Conservation (phyloP, 2,888 invertebrate genomes). For the Lomographa bimaculata region DNA sequence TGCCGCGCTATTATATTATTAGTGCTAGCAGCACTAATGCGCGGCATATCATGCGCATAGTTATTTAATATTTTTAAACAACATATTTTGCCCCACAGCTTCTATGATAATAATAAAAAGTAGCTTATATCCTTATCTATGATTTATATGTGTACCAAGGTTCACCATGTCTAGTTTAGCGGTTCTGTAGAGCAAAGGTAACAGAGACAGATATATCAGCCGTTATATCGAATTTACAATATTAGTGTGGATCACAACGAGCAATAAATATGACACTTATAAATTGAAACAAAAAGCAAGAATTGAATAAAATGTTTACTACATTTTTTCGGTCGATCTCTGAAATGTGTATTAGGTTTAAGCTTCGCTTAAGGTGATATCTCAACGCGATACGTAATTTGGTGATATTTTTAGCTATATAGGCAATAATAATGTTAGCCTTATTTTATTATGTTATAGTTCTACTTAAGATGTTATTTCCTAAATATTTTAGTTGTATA, state of each 20-base stretch:
- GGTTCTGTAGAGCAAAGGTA: too few species aligned
- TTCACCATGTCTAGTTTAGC: too few species aligned
- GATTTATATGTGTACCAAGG: too few species aligned
- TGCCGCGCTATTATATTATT: too few species aligned
- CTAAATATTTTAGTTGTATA: constrained; percentile 62
- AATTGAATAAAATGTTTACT: constrained; percentile 50
- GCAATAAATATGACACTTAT: constrained; percentile 31
- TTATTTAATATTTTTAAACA: too few species aligned
- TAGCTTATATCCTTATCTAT: too few species aligned
- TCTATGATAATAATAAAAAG: too few species aligned
- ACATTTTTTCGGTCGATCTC: constrained; percentile 77
- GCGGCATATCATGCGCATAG: too few species aligned
- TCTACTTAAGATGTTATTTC: constrained; percentile 58
- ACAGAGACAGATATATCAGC: too few species aligned
- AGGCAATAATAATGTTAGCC: constrained; percentile 63
- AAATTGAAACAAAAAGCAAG: constrained; percentile 27
- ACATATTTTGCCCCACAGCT: too few species aligned
- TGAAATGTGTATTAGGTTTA: constrained; percentile 55
- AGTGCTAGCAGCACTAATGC: too few species aligned
- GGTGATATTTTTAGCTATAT: constrained; percentile 76
- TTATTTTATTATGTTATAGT: constrained; percentile 52
- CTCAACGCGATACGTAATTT: constrained; percentile 76
- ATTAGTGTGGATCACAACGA: constrained; percentile 20
- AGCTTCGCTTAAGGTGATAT: constrained; percentile 68
- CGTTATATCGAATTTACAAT: too few species aligned